Conservation (phyloP, 1,140 invertebrate species). For the Eufriesea mexicana region DNA sequence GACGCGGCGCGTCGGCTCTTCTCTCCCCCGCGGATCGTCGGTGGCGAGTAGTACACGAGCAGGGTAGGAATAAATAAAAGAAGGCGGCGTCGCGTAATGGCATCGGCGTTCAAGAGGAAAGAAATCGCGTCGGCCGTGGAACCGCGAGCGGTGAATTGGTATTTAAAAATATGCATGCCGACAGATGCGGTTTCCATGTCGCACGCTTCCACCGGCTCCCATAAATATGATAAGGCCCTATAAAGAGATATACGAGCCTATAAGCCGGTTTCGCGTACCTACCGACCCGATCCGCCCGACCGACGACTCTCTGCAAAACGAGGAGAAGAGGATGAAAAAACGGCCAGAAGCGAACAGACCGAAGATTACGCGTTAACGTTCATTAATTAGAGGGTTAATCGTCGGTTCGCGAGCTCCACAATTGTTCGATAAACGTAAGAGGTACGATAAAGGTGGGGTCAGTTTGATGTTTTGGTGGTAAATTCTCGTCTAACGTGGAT, state of each 20-base stretch:
- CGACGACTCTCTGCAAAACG: not conserved
- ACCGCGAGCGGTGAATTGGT: slow-evolving; percentile 64
- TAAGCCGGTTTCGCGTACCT: slow-evolving; percentile 57
- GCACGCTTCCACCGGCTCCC: slow-evolving; percentile 69
- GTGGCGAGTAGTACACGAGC: not conserved
- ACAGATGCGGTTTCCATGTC: slow-evolving; percentile 76
- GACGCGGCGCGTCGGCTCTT: not conserved
- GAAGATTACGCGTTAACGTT: slow-evolving; percentile 56
- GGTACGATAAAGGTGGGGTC: no score
- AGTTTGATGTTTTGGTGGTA: no score
- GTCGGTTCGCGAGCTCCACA: not conserved
- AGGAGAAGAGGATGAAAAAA: not conserved
- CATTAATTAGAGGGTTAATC: slow-evolving; percentile 62
- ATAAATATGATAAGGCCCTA: slow-evolving; percentile 77
- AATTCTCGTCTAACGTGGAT: no score
- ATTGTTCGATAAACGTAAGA: no score
- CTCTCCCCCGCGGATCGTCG: not conserved
- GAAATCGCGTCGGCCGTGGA: slow-evolving; percentile 21
- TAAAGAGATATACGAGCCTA: slow-evolving; percentile 73
- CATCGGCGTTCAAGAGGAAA: slow-evolving; percentile 28
- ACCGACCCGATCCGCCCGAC: slow-evolving; percentile 20
- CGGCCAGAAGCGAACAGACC: not conserved
- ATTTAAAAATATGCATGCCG: slow-evolving; percentile 76
- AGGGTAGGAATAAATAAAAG: slow-evolving; percentile 23
- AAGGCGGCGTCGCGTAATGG: not conserved